Evolutionary conservation across 2,888 invertebrate species (phyloP).

Genomic region (Ischnus inquisitorius): DNA sequence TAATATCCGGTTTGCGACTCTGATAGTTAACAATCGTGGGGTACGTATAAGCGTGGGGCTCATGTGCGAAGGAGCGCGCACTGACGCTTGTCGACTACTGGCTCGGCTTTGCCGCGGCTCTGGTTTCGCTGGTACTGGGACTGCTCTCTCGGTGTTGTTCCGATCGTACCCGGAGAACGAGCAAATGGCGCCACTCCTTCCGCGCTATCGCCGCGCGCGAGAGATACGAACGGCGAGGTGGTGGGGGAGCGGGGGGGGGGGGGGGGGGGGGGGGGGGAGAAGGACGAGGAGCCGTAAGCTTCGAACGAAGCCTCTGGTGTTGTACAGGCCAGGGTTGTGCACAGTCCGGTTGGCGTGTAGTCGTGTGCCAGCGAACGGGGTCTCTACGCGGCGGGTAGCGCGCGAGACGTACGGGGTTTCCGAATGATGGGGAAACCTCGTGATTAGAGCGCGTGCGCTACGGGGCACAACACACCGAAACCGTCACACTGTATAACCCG

Average conservation of each 20-base stretch:
- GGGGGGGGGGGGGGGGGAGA: too few relatives aligned
- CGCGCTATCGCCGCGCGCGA: conserved; percentile 62
- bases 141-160: conserved; percentile 28
- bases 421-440: conserved; percentile 60
- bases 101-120: conserved; percentile 43
- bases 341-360: conserved; percentile 27
- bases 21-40: conserved; percentile 8
- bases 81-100: conserved; percentile 67
- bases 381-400: conserved; percentile 2
- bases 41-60: background rate
- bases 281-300: conserved; percentile 28
- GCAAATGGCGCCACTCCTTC: conserved; percentile 69
- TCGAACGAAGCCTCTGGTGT: conserved; percentile 26
- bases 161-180: conserved; percentile 57
- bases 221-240: too few relatives aligned
- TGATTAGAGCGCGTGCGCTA: conserved; percentile 63
- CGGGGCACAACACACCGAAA: background rate
- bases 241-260: too few relatives aligned
- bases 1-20: conserved; percentile 7
- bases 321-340: conserved; percentile 38
- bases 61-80: conserved; percentile 63
- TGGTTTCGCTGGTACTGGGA: conserved; percentile 37
- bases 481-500: conserved; percentile 32
- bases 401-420: conserved; percentile 55
- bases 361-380: conserved; percentile 45